phyloP scores from a whole-genome alignment of 2,797 vertebrate species.

The Lepus townsendii region DNA sequence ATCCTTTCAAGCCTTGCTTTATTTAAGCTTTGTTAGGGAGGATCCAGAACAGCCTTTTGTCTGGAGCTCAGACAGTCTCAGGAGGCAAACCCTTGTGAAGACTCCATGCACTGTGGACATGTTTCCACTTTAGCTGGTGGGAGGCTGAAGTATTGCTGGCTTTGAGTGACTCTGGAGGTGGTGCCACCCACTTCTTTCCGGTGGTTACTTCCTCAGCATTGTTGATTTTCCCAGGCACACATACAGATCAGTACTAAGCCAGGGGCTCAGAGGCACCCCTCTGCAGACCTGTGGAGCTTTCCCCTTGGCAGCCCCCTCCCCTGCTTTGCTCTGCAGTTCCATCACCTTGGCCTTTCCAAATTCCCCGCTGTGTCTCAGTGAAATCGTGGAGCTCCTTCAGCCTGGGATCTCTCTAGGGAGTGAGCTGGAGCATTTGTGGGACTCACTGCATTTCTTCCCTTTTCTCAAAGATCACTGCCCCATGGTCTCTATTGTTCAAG shows the following conservation, averaged over 20 bases:
- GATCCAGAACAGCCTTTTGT: neutral
- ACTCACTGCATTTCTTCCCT: neutral
- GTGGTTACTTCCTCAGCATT: neutral
- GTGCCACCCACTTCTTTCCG: neutral
- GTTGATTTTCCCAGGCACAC: neutral
- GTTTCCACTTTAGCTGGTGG: neutral
- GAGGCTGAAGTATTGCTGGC: neutral
- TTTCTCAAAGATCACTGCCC: neutral
- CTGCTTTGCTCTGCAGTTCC: neutral
- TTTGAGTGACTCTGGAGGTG: neutral
- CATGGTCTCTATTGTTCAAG: neutral
- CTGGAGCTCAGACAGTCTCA: neutral
- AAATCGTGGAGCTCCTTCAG: neutral
- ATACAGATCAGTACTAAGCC: neutral
- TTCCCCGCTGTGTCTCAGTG: neutral
- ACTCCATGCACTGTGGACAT: neutral
- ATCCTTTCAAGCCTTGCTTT: constrained; percentile 45
- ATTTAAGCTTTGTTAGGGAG: neutral
- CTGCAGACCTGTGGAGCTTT: neutral
- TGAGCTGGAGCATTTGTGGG: neutral
- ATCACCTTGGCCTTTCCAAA: neutral
- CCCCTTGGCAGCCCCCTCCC: neutral
- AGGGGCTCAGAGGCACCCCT: neutral
- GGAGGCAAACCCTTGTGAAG: neutral
- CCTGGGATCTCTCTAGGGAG: neutral